These are phyloP conservation scores for Drosophila funebris DNA, from an alignment of 1,140 invertebrate genomes.

Conservation along the genomic window DNA sequence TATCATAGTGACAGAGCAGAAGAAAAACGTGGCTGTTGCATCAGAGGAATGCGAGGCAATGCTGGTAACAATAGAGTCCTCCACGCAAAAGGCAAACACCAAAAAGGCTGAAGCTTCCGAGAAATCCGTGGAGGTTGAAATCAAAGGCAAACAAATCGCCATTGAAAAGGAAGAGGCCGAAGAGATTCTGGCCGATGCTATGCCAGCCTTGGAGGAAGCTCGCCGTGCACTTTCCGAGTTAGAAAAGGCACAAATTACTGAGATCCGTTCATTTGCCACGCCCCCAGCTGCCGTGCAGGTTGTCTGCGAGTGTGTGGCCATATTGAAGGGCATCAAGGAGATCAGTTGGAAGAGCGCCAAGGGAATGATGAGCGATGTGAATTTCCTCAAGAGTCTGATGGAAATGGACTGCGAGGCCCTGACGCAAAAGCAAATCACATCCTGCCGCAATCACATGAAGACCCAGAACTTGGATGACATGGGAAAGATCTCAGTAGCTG, in stretches of 20 bases:
- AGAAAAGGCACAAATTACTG: conserved; percentile 95
- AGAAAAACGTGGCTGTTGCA: conserved; percentile 76
- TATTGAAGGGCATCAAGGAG: conserved; percentile 92
- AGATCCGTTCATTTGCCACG: conserved; percentile 94
- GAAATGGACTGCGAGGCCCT: conserved; percentile 94
- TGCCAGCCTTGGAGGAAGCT: conserved; percentile 93
- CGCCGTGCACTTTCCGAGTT: conserved; percentile 90
- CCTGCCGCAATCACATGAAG: conserved; percentile 89
- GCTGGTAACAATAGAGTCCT: conserved; percentile 82
- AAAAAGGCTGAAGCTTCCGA: conserved; percentile 91
- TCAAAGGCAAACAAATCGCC: conserved; percentile 90
- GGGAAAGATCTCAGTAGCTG: conserved; percentile 91
- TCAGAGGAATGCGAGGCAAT: conserved; percentile 78
- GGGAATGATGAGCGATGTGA: conserved; percentile 95
- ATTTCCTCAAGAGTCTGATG: conserved; percentile 90
- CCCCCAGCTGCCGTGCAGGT: conserved; percentile 94
- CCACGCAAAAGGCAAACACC: conserved; percentile 87
- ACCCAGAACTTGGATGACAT: conserved; percentile 89
- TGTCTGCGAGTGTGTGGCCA: conserved; percentile 94
- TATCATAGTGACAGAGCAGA: conserved; percentile 78
- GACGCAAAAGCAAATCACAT: conserved; percentile 89
- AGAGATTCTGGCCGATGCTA: conserved; percentile 89
- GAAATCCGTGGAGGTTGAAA: conserved; percentile 91
- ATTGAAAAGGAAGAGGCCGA: conserved; percentile 93
- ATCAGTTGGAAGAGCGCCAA: conserved; percentile 95